phyloP scores from a whole-genome alignment of 2,888 invertebrate genomes.

The Diadegma fenestrale region DNA sequence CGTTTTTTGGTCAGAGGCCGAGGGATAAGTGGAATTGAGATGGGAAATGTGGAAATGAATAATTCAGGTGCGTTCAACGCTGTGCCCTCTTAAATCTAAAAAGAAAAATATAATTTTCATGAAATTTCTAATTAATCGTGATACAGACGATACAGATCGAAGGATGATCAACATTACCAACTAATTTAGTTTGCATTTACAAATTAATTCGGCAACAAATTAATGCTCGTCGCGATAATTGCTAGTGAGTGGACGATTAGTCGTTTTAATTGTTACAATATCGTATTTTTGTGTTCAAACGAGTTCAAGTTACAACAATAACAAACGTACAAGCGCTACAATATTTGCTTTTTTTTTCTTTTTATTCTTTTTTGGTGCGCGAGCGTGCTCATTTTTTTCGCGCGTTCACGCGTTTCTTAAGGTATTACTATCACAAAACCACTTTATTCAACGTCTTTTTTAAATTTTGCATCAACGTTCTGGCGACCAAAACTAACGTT shows the following conservation, averaged over 20 bases:
- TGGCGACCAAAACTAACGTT: too few species aligned
- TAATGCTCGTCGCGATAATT: conserved; percentile 6
- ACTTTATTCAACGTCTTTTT: too few species aligned
- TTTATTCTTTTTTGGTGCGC: conserved; percentile 49
- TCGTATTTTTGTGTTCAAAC: conserved; percentile 61
- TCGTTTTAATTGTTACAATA: conserved; percentile 26
- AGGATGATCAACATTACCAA: conserved; percentile 26
- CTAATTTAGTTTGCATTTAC: conserved; percentile 33
- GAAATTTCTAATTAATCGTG: conserved; percentile 71
- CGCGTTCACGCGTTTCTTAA: neutral
- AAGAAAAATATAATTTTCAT: conserved; percentile 76
- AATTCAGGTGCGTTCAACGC: conserved; percentile 62
- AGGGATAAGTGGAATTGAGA: neutral
- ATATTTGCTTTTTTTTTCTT: conserved; percentile 61
- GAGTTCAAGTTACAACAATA: conserved; percentile 72
- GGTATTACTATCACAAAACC: too few species aligned
- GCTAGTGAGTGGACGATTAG: conserved; percentile 22
- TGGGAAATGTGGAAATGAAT: neutral
- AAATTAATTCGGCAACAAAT: neutral
- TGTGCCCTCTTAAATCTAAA: conserved; percentile 78
- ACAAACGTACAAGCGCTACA: conserved; percentile 76
- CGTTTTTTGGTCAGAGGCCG: neutral
- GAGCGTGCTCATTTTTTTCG: conserved; percentile 35
- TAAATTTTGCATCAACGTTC: too few species aligned
- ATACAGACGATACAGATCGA: conserved; percentile 70